These are phyloP conservation scores for Lasiurus borealis DNA, from an alignment of 2,113 vertebrate genomes.

Conservation along the genomic window DNA sequence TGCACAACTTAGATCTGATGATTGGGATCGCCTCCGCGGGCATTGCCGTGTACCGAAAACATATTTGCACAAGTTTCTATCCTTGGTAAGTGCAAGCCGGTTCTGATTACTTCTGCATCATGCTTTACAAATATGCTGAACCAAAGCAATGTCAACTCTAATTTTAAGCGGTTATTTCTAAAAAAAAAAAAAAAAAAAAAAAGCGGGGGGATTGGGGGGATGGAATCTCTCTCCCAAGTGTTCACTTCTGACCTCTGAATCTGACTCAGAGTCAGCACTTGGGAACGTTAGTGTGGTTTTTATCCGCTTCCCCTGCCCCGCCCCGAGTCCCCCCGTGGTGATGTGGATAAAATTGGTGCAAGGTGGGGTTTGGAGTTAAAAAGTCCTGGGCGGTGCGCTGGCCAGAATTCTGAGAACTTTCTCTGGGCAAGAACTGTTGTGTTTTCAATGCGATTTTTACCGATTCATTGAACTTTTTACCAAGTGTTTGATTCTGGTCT, in stretches of 20 bases:
- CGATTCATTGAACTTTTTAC: background rate
- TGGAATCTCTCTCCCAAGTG: background rate
- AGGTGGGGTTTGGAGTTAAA: background rate
- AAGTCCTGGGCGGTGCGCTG: no score
- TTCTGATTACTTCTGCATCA: constrained; percentile 72
- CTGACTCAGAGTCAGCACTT: constrained; percentile 14
- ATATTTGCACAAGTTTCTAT: constrained; percentile 98
- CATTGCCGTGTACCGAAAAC: constrained; percentile 96
- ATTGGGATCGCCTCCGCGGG: constrained; percentile 96
- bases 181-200: no score
- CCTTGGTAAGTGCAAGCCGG: constrained; percentile 92
- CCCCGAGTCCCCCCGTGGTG: background rate
- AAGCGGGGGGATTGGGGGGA: no score
- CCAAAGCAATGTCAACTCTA: constrained; percentile 40
- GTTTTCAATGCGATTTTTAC: background rate
- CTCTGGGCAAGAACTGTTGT: background rate
- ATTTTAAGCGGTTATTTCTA: constrained; percentile 54
- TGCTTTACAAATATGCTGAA: constrained; percentile 64
- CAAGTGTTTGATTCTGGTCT: background rate
- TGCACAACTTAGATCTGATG: constrained; percentile 92
- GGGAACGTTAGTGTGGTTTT: background rate
- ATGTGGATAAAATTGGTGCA: background rate
- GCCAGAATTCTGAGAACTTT: background rate
- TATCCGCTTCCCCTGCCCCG: background rate
- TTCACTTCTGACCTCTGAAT: background rate